Evolutionary conservation across 2,113 vertebrate species (phyloP).

Genomic region (Cygnus atratus): DNA sequence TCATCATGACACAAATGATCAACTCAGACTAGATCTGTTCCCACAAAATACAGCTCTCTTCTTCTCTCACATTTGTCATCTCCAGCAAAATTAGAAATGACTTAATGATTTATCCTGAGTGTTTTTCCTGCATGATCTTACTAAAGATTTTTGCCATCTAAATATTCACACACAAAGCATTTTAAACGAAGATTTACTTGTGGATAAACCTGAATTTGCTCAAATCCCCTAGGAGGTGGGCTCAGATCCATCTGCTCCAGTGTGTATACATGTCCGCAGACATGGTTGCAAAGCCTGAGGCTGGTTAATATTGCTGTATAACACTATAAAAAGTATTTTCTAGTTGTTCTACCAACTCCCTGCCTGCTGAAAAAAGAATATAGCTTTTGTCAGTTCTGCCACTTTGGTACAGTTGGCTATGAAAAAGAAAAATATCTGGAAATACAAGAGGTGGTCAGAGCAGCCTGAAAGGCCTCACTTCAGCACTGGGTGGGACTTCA

Average conservation of each 20-base stretch:
- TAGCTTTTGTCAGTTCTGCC: neutral
- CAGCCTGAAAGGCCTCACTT: neutral
- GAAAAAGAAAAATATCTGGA: neutral
- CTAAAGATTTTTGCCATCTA: neutral
- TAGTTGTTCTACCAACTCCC: neutral
- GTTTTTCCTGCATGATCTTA: neutral
- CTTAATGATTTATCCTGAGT: neutral
- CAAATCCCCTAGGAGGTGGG: neutral
- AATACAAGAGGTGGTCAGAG: neutral
- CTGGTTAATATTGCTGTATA: neutral
- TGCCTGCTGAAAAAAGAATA: neutral
- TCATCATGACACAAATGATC: neutral
- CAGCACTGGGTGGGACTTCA: neutral
- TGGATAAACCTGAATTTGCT: neutral
- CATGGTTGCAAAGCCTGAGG: neutral
- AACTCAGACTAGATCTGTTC: neutral
- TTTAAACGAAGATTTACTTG: neutral
- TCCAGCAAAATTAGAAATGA: constrained; percentile 16
- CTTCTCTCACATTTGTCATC: constrained; percentile 6
- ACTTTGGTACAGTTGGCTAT: neutral
- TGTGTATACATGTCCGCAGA: accelerated
- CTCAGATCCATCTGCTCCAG: neutral
- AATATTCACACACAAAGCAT: neutral
- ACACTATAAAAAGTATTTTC: neutral
- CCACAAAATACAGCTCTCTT: constrained; percentile 10